Base-by-base conservation (phyloP, 2,113 vertebrate species). In the Notothenia coriiceps region DNA sequence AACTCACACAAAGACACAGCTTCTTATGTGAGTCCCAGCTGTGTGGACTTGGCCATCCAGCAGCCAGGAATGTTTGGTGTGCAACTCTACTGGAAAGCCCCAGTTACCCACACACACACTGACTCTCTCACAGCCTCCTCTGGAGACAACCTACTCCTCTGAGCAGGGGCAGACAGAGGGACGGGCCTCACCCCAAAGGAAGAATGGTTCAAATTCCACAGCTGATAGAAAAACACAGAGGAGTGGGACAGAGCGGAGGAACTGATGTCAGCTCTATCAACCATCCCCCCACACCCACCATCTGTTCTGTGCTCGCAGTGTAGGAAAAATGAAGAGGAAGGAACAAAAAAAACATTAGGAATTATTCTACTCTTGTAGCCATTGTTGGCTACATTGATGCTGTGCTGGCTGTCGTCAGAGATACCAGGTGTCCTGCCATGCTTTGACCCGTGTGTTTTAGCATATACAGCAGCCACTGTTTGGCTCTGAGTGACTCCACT, bases 31-130 rank as follows among this genome's bases (percentile, higher is more conserved):
- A 89, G 83, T 93, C 89, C 92, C 92, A 94, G 92, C 93, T 94
- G 94, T 52, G 92, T 70, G 62, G 84, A 86, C 81, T 88, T 91
- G 89, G 89, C 77, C 80, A 84, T 92, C 62, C 65, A 86, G 84
- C 91, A 90, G 91, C 74, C 88, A 92, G 91, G 93, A 94, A 95
- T 95, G 93, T 94, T 89, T 90, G 77, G 87, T 93, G 93, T 89
- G 81, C 80, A 85, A 81, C 80, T 59, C 51, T 70, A 80, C 88
- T 92, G 93, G 90, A 94, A 94, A 93, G 90, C 91, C 91, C 90
- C 87, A 78, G 79, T 89, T 84, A 85, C 86, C 66, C 86, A 90
- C 84, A 83, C 86, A 86, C 80, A 84, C 76, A 43, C 56, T 74
- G 67, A 71, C 60, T 54, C 77, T 54, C 22, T 68, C 57, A 40